A percentile compares a stretch with the other conserved stretches of the same genome.
phyloP scores from a whole-genome alignment of 1,140 invertebrate species.

The Glossosoma conforme region DNA sequence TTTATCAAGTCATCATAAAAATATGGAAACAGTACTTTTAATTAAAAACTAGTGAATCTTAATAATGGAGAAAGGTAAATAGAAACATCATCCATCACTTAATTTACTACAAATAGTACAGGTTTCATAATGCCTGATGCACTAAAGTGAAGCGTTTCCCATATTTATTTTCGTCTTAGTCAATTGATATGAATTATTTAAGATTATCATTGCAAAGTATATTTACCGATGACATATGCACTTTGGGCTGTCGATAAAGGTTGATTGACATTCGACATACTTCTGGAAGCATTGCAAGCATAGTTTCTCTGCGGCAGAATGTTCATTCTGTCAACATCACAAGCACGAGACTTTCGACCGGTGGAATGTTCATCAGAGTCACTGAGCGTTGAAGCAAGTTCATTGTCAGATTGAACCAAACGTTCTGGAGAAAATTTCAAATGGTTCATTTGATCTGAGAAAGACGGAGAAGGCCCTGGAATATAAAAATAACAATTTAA shows the following conservation, averaged over 20 bases:
- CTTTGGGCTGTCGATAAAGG: too few species aligned
- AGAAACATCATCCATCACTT: too few species aligned
- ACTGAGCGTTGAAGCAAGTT: slow-evolving; percentile 42
- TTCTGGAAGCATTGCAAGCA: slow-evolving; percentile 35
- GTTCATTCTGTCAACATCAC: slow-evolving; percentile 46
- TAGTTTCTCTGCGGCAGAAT: slow-evolving; percentile 46
- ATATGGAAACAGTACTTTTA: too few species aligned
- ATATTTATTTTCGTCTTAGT: too few species aligned
- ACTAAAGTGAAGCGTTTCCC: too few species aligned
- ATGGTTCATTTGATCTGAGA: slow-evolving; percentile 26
- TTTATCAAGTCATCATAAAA: too few species aligned
- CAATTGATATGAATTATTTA: too few species aligned
- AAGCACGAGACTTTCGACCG: slow-evolving; percentile 33
- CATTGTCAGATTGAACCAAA: slow-evolving; percentile 38
- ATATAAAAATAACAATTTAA: neutral
- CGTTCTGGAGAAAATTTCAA: slow-evolving; percentile 23
- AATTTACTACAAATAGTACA: too few species aligned
- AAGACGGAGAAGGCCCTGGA: slow-evolving; percentile 11
- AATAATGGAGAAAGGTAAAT: too few species aligned
- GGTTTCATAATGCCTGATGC: too few species aligned
- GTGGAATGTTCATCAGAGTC: slow-evolving; percentile 46
- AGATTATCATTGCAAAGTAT: neutral
- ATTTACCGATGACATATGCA: slow-evolving; percentile 29
- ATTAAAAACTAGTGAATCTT: too few species aligned
- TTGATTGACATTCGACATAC: slow-evolving; percentile 14